Evolutionary conservation across 2,113 vertebrate genomes (phyloP).

Genomic region (Herpetotheres cachinnans): DNA sequence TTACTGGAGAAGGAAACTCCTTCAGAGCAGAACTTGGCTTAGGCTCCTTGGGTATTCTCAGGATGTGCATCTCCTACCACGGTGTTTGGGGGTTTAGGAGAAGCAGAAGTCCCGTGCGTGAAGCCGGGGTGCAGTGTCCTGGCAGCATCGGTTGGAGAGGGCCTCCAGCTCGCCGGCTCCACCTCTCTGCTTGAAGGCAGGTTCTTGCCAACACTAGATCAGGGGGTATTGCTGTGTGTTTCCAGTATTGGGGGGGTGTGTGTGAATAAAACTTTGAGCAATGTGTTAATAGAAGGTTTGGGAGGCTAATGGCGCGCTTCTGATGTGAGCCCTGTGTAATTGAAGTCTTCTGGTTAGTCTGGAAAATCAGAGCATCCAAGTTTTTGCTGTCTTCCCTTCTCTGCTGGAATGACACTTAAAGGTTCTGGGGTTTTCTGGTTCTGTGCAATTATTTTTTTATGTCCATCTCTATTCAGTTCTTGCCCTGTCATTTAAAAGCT

Average conservation of each 20-base stretch:
- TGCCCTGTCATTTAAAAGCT: neutral
- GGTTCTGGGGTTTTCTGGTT: neutral
- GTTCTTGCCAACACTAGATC: rapidly evolving
- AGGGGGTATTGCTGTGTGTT: neutral
- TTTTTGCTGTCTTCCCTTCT: neutral
- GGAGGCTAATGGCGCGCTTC: neutral
- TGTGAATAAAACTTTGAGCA: neutral
- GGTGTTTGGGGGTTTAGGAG: neutral
- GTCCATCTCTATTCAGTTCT: neutral
- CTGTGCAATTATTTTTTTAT: neutral
- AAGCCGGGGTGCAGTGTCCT: neutral
- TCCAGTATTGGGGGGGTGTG: neutral
- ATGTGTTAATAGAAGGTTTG: neutral
- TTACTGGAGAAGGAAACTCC: neutral
- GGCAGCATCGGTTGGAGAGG: neutral
- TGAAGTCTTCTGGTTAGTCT: neutral
- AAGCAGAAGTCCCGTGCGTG: rapidly evolving
- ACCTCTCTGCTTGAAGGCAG: neutral
- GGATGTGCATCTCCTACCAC: neutral
- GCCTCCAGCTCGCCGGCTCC: neutral
- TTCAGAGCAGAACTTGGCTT: neutral
- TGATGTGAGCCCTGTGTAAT: rapidly evolving
- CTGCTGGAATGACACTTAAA: neutral
- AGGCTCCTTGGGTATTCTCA: neutral
- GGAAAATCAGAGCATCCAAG: neutral